Conservation (phyloP, 2,797 vertebrate genomes). For the Coregonus ussuriensis region DNA sequence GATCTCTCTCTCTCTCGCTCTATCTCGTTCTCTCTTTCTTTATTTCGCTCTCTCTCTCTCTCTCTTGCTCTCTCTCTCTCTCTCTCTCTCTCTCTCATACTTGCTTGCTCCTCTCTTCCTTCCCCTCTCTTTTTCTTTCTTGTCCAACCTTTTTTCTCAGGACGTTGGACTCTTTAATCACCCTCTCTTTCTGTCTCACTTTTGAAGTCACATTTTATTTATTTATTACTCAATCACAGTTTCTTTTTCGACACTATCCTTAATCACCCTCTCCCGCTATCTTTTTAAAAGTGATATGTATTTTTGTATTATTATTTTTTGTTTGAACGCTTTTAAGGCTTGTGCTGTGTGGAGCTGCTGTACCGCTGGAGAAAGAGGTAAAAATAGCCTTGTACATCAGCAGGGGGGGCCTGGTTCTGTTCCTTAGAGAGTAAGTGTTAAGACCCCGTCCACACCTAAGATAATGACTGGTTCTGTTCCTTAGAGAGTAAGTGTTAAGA, state of each 20-base stretch:
- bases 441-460: slow-evolving; percentile 15
- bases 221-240: slow-evolving; percentile 32
- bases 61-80: not conserved
- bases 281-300: too few relatives aligned
- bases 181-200: too few relatives aligned
- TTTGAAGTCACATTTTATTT: too few relatives aligned
- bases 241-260: slow-evolving; percentile 10
- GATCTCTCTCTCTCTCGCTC: not conserved
- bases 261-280: too few relatives aligned
- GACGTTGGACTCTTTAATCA: too few relatives aligned
- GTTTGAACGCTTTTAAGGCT: slow-evolving; percentile 37
- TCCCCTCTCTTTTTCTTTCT: slow-evolving; percentile 11
- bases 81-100: not conserved
- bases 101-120: not conserved
- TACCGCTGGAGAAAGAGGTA: slow-evolving; percentile 39
- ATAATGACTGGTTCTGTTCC: too few relatives aligned
- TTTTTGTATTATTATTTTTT: too few relatives aligned
- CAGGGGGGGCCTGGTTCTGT: slow-evolving; percentile 66
- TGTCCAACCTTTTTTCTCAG: not conserved
- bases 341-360: slow-evolving; percentile 56
- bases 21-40: not conserved
- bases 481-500: too few relatives aligned
- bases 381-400: slow-evolving; percentile 69
- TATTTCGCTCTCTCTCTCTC: too few relatives aligned
- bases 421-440: slow-evolving; percentile 56